These are phyloP conservation scores for Aythya baeri DNA, from an alignment of 2,113 vertebrate genomes.

Conservation along the genomic window DNA sequence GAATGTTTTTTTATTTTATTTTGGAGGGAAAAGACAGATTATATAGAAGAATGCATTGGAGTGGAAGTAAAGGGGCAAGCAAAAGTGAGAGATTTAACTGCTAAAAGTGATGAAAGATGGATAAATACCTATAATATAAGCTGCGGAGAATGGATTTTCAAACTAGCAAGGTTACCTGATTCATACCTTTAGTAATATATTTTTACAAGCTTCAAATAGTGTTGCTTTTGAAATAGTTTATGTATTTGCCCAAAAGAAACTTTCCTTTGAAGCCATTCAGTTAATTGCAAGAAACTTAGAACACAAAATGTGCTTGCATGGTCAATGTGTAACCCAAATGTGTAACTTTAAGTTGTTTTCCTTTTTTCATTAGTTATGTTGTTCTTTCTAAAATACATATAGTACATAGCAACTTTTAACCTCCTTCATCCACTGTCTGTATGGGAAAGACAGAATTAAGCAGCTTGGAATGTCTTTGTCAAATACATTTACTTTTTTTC, in stretches of 20 bases:
- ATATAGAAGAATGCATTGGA: not conserved
- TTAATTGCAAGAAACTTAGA: not conserved
- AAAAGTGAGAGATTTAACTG: not conserved
- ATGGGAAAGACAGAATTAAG: not conserved
- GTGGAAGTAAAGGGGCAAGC: not conserved
- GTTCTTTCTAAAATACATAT: not conserved
- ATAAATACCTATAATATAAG: not conserved
- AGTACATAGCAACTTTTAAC: not conserved
- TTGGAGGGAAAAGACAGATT: not conserved
- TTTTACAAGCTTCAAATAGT: not conserved
- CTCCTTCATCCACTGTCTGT: not conserved
- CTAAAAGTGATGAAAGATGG: not conserved
- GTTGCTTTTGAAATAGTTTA: not conserved
- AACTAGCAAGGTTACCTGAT: not conserved
- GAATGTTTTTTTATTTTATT: not conserved
- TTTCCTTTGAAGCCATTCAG: not conserved
- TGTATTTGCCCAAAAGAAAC: conserved; percentile 44
- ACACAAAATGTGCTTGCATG: not conserved
- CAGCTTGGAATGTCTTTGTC: not conserved
- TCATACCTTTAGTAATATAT: not conserved
- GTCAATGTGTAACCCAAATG: not conserved
- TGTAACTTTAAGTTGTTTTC: not conserved
- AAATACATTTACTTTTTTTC: not conserved
- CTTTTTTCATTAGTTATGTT: not conserved
- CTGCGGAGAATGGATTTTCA: not conserved